Evolutionary conservation across 2,113 vertebrate genomes (phyloP).

Genomic region (Sylvietta virens): DNA sequence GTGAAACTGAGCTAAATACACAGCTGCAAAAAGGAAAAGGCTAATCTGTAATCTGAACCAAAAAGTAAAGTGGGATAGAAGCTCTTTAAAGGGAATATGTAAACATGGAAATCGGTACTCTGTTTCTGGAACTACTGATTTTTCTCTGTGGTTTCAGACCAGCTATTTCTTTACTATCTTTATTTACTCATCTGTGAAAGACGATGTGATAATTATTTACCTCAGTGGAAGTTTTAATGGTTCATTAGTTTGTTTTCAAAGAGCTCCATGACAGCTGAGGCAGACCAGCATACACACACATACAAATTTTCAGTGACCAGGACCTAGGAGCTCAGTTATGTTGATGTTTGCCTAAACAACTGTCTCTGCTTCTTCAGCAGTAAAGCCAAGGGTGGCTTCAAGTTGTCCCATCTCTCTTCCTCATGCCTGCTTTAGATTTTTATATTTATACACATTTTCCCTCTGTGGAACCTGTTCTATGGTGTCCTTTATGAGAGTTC

Average conservation of each 20-base stretch:
- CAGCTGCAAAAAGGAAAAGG: not conserved
- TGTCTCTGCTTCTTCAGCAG: not conserved
- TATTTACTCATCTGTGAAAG: slow-evolving; percentile 15
- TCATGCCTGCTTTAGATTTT: not conserved
- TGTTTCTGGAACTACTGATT: not conserved
- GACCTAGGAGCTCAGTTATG: not conserved
- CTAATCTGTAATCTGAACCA: not conserved
- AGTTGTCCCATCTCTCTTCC: not conserved
- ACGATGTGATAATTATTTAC: slow-evolving; percentile 7
- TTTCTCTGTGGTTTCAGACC: not conserved
- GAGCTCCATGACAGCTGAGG: not conserved
- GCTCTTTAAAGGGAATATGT: not conserved
- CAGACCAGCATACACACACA: not conserved
- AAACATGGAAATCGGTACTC: not conserved
- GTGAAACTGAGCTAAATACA: not conserved
- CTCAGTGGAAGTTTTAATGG: not conserved
- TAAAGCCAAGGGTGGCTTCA: not conserved
- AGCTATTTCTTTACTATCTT: not conserved
- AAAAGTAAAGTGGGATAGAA: not conserved
- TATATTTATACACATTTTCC: not conserved
- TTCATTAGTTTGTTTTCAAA: slow-evolving; percentile 12
- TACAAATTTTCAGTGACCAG: not conserved
- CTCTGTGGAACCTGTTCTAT: not conserved
- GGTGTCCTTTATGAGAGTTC: not conserved
- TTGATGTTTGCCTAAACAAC: not conserved